Evolutionary conservation across 2,888 invertebrate genomes (phyloP), one percentile per base, ranked within the genome.

Genomic region (Neocrepidodera transversa): DNA sequence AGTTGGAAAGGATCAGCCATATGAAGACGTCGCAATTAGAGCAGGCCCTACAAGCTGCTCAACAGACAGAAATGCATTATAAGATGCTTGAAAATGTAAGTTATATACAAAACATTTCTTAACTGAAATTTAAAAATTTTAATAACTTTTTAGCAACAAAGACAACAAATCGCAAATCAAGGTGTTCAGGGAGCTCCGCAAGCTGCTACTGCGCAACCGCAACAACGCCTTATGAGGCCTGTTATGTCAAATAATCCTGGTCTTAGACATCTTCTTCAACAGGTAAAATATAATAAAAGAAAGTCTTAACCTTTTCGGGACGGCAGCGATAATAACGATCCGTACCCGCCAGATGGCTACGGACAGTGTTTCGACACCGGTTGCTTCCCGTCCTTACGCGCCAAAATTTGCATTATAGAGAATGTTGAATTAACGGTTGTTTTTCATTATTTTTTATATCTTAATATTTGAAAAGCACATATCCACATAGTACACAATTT

Each of bases 11-110:
- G 68, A 87, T 87, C 80, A 86, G 86, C 70, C 86, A 87, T 70
- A 81, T 82, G 78, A 82, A 83, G 65, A 80, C 82, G 50, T 80
- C 81, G n/a, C 82, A 85, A 75, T 79, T 85, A 64, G 86, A 86
- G 70, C 86, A 87, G 73, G 83, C 84, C 60, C 80, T 90, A 50
- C 90, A 91, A 72, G 85, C 87, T 6, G 90, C 91, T 0, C 91
- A 92, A 73, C 90, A 90, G 66, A 89, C 89, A 69, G 92, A 92
- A 71, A 87, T 90, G 78, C 91, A 92, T 66, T 91, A 87, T 74
- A 92, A 91, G 71, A 82, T 84, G 68, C 85, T 90, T 40, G 90
- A 90, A 77, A 66, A 64, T 58, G 71, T 68, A 64, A 64, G 63
- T 58, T 32, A 3, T 18, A 10, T 3, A 14, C 8, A 48, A 4